Conservation (phyloP, 2,888 invertebrate species). For the Salticus scenicus region DNA sequence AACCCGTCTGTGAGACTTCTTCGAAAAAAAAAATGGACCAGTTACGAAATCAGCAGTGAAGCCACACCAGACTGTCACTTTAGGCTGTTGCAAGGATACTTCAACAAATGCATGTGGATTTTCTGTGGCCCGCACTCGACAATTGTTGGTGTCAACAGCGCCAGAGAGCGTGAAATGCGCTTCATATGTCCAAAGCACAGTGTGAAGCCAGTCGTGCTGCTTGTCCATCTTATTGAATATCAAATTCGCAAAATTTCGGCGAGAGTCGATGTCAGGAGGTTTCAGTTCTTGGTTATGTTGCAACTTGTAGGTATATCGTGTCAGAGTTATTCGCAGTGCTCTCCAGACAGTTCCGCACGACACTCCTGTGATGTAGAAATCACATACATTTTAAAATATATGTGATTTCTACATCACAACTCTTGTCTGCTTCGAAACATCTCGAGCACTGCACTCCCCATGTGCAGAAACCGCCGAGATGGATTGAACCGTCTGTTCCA, state of each 20-base stretch:
- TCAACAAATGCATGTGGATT: constrained; percentile 38
- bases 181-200: constrained; percentile 41
- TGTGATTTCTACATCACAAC: too few species aligned
- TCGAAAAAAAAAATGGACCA: constrained; percentile 29
- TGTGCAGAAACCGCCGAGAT: constrained; percentile 21
- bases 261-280: constrained; percentile 1
- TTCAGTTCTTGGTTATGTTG: constrained; percentile 26
- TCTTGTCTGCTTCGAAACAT: constrained; percentile 13
- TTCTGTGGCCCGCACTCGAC: constrained; percentile 37
- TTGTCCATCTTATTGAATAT: constrained; percentile 25
- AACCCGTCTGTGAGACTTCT: constrained; percentile 9
- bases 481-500: constrained; percentile 18
- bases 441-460: constrained; percentile 22
- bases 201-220: constrained; percentile 30
- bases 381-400: too few species aligned
- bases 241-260: constrained; percentile 15
- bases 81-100: constrained; percentile 16
- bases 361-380: too few species aligned
- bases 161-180: constrained; percentile 22
- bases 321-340: constrained; percentile 14
- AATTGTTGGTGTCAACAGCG: constrained; percentile 28
- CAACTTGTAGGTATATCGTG: constrained; percentile 15
- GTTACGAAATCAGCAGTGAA: constrained; percentile 34
- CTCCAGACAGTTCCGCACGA: constrained; percentile 20
- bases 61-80: constrained; percentile 19